Evolutionary conservation across 2,797 vertebrate species (phyloP), one percentile per base, ranked within the genome.

Genomic region (Anguilla megastoma): DNA sequence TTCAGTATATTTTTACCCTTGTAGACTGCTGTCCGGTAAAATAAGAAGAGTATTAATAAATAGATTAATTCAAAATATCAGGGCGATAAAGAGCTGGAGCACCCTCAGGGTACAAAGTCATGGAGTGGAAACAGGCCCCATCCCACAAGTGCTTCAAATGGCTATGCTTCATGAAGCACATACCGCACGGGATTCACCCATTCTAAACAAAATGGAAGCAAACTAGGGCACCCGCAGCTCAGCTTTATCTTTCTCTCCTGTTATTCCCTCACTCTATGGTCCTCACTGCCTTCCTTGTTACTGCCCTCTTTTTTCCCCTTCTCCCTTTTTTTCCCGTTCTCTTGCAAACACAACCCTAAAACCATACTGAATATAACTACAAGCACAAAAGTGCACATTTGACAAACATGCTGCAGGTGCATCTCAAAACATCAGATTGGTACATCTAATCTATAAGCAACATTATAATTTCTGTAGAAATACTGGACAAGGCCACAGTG

Each of bases 211-310:
- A 85, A 36, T 48, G 56, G 56, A 66, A 5, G 79, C 54, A 86
- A 80, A 88, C 27, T 66, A 48, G 56, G 85, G 74, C 36, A 71
- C 60, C 12, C 58, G 84, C 56, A 82, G 76, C 86, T 58, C 27
- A 21, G 79, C 45, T 82, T 27, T 3, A 45, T 82, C 18, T 24
- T 41, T 50, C 45, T 82, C 21, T 33, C 79, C 21, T 50, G 18
- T 50, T 45, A 50, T 21, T 82, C 41, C 18, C 79, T n/a, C 79
- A 50, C 79, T 3, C 79, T 82, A 36, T 27, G 4, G 14, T 27
- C 12, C 41, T 82, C 74, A 41, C 2, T 18, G 30, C 74, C 36
- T 14, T 79, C 16, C 36, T 79, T 24, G 16, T 12, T 14, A 2
- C 69, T 74, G 30, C 74, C 16, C 30, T 36, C 71, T 6, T 76